Percentiles rank a stretch among this genome's conserved stretches.
Evolutionary conservation across 2,113 vertebrate genomes (phyloP).

Genomic region (Colossoma macropomum): DNA sequence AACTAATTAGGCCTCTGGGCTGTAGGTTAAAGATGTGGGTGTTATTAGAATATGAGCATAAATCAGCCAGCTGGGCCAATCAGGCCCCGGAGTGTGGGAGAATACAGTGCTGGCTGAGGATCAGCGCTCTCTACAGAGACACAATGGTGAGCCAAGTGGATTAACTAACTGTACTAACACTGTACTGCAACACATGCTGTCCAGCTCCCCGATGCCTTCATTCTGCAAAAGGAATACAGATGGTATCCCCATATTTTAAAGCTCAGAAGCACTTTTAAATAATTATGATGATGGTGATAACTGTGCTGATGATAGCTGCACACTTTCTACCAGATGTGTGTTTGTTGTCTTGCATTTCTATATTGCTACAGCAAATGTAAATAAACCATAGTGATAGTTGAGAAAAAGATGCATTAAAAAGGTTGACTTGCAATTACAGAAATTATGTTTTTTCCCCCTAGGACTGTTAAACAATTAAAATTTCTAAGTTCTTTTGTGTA

Average conservation of each 20-base stretch:
- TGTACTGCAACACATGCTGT: neutral
- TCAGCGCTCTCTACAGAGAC: conserved; percentile 5
- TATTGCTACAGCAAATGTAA: neutral
- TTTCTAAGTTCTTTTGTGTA: too few relatives aligned
- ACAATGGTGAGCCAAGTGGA: conserved; percentile 14
- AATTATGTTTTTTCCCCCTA: too few relatives aligned
- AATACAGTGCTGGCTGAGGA: neutral
- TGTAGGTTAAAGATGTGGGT: conserved; percentile 61
- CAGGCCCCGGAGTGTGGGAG: conserved; percentile 5
- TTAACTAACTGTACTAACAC: neutral
- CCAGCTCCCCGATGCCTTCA: neutral
- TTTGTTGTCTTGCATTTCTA: neutral
- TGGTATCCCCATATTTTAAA: neutral
- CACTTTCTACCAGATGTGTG: neutral
- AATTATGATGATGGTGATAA: neutral
- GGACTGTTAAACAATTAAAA: too few relatives aligned
- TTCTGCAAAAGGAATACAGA: neutral
- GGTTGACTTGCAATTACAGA: too few relatives aligned
- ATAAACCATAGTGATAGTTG: too few relatives aligned
- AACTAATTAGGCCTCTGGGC: conserved; percentile 60
- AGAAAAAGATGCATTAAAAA: too few relatives aligned
- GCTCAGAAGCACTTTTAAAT: neutral
- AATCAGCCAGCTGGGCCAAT: conserved; percentile 56
- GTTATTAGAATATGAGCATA: conserved; percentile 64
- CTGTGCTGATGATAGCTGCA: neutral